phyloP scores from a whole-genome alignment of 2,888 invertebrate species.

The Eupeodes luniger region DNA sequence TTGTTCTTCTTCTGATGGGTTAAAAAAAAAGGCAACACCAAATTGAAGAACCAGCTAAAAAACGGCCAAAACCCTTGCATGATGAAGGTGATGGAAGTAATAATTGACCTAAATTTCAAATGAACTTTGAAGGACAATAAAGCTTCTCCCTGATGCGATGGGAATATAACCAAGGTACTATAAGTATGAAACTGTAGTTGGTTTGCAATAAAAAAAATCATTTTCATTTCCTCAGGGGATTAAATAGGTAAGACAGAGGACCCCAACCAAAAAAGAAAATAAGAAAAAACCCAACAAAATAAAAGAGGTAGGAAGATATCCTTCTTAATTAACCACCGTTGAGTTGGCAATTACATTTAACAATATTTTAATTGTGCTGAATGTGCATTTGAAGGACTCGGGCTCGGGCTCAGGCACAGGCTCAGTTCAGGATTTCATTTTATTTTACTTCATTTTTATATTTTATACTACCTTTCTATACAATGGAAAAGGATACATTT shows the following conservation, averaged over 20 bases:
- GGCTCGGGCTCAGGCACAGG: background rate
- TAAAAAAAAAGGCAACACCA: slow-evolving; percentile 40
- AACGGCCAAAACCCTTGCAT: background rate
- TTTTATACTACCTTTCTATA: background rate
- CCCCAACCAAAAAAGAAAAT: background rate
- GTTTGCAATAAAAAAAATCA: background rate
- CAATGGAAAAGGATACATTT: background rate
- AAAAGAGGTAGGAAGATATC: background rate
- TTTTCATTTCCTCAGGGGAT: slow-evolving; percentile 18
- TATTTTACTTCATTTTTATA: background rate
- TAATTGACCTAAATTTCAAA: slow-evolving; percentile 62
- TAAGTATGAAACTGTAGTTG: background rate
- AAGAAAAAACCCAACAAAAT: too few species aligned
- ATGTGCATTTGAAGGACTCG: slow-evolving; percentile 38
- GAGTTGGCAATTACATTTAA: slow-evolving; percentile 51
- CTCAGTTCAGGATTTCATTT: background rate
- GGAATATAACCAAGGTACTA: background rate
- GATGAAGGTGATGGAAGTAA: slow-evolving; percentile 45
- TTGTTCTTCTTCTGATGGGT: slow-evolving; percentile 4
- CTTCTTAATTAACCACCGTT: slow-evolving; percentile 57
- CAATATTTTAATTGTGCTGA: slow-evolving; percentile 59
- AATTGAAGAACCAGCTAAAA: slow-evolving; percentile 10
- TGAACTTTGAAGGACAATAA: slow-evolving; percentile 45
- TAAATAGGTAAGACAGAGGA: slow-evolving; percentile 8
- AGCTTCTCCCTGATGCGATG: background rate